Evolutionary conservation across 2,797 vertebrate species (phyloP).

Genomic region (Pangasius mekongensis): DNA sequence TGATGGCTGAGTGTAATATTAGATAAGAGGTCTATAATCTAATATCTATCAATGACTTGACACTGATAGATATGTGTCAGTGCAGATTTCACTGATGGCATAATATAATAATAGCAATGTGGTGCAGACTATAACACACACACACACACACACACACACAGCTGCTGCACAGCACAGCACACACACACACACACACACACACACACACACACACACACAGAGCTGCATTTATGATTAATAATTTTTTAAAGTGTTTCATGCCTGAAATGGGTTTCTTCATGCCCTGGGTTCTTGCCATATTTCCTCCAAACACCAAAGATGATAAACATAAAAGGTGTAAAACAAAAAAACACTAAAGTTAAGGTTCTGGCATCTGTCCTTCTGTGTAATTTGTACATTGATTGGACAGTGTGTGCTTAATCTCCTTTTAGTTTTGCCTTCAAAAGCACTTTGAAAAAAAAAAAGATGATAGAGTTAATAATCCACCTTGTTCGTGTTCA

Average conservation of each 20-base stretch:
- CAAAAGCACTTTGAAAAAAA: background rate
- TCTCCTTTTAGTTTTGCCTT: background rate
- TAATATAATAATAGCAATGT: conserved; percentile 3
- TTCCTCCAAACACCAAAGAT: background rate
- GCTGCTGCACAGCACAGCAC: no score
- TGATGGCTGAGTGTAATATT: background rate
- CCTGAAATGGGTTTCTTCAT: background rate
- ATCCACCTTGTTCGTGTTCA: background rate
- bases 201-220: background rate
- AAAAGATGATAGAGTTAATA: background rate
- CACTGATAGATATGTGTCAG: background rate
- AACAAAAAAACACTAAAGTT: background rate
- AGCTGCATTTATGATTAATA: background rate
- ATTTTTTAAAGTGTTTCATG: no score
- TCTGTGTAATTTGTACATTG: background rate
- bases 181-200: no score
- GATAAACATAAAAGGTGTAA: background rate
- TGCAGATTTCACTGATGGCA: background rate
- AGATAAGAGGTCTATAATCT: background rate
- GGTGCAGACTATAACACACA: background rate
- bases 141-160: background rate
- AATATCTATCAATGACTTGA: background rate
- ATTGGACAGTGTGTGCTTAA: background rate
- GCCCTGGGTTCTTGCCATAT: background rate
- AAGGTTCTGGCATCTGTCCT: background rate